Evolutionary conservation across 2,113 vertebrate species (phyloP).

Genomic region (Edolisoma coerulescens): DNA sequence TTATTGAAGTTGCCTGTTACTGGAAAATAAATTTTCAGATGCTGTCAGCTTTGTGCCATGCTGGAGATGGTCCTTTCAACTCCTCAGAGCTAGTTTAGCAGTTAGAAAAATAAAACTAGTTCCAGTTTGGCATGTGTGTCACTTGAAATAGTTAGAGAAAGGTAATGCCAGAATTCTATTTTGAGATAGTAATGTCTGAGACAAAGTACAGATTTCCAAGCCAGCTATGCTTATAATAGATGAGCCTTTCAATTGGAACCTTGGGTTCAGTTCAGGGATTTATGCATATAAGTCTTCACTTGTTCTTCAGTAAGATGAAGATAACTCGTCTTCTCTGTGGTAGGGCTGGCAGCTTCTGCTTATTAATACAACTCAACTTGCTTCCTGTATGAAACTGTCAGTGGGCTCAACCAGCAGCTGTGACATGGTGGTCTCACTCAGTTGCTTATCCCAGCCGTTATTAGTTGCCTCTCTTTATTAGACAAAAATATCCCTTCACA

Average conservation of each 20-base stretch:
- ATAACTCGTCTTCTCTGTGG: not conserved
- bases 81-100: not conserved
- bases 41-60: not conserved
- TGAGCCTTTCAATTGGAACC: not conserved
- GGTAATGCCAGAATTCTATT: not conserved
- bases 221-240: not conserved
- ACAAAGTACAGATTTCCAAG: not conserved
- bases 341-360: not conserved
- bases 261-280: not conserved
- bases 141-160: not conserved
- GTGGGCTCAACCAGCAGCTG: not conserved
- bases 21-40: not conserved
- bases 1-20: not conserved
- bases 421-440: not conserved
- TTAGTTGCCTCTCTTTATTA: not conserved
- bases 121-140: not conserved
- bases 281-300: not conserved
- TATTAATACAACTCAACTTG: not conserved
- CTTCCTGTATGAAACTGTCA: not conserved
- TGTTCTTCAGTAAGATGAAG: not conserved
- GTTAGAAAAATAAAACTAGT: not conserved
- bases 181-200: constrained; percentile 6
- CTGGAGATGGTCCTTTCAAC: not conserved
- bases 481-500: not conserved
- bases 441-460: not conserved